Evolutionary conservation across 2,797 vertebrate species (phyloP), one percentile per base, ranked within the genome.

Genomic region (Tenualosa thibaudeaui): DNA sequence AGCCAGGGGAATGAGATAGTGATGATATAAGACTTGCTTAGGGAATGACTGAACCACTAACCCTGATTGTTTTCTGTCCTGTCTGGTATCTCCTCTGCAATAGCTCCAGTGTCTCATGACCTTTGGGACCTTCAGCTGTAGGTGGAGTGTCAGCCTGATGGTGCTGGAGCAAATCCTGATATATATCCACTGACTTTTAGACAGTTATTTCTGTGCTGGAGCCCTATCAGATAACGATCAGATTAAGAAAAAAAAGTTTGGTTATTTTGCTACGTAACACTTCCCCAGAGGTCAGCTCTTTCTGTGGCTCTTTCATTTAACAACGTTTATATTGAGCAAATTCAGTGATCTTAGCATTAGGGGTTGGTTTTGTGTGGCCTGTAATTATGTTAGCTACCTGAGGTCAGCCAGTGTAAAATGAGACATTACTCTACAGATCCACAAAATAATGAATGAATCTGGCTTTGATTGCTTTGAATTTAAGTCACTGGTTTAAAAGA

Each of bases 41-140:
- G 19, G 19, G 37, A 46, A 5, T 17, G 71, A 46, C 19, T 46
- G 71, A 40, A 78, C 71, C 22, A 24, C 58, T 62, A 10, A 1
- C 19, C 58, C n/a, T 24, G 22, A 24, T 6, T 24, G 58, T n/a
- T 5, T 17, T 17, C 68, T 75, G 40, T 7, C 8, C 37, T 78
- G 71, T 5, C 2, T 78, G 6, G 31, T 51, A 40, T 78, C 37
- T 78, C 71, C 40, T 71, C 58, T 78, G 71, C 71, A 46, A 1
- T 0, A 56, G 71, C 71, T 78, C 37, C 71, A 37, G 40, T 46
- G 40, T 78, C 71, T 46, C 8, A 17, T 78, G 40, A 17, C 71
- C 71, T 78, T 78, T 78, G 71, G 71, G 71, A 46, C 71, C 71
- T 43, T 78, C 71, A 46, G 40, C 71, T 7, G 71, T 19, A 22